A percentile compares a stretch with the other conserved stretches of the same genome.
phyloP scores from a whole-genome alignment of 2,113 vertebrate species.

The Podiceps cristatus region DNA sequence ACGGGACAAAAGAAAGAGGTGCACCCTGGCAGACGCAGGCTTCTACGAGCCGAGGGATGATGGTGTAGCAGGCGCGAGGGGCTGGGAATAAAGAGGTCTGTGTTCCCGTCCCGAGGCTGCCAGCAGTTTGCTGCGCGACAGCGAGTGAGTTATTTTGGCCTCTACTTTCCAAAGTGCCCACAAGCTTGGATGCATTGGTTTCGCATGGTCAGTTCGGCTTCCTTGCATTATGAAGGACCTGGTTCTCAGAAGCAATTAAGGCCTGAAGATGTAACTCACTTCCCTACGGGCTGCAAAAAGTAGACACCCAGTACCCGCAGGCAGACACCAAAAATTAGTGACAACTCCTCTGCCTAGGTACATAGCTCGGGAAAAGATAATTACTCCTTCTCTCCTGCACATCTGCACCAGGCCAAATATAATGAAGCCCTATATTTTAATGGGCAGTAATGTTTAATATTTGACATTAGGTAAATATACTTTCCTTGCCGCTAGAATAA shows the following conservation, averaged over 20 bases:
- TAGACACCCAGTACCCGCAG: neutral
- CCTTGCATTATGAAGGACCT: neutral
- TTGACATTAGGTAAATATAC: conserved; percentile 61
- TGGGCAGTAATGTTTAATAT: conserved; percentile 62
- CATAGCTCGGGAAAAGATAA: conserved; percentile 1
- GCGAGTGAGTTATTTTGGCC: neutral
- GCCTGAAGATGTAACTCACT: neutral
- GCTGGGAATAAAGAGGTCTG: neutral
- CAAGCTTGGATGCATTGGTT: neutral
- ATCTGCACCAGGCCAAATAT: conserved; percentile 45
- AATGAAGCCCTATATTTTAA: conserved; percentile 64
- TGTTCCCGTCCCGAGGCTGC: neutral
- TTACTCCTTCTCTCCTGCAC: conserved; percentile 54
- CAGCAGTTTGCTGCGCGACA: neutral
- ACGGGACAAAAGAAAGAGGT: neutral
- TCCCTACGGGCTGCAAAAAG: neutral
- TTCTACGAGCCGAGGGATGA: fast-evolving
- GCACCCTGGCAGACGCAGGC: fast-evolving
- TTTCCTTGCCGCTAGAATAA: conserved; percentile 47
- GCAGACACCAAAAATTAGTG: conserved; percentile 3
- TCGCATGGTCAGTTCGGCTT: neutral
- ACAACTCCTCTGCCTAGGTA: neutral
- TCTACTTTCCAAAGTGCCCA: neutral
- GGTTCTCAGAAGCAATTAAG: neutral
- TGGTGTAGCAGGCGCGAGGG: fast-evolving